A percentile compares a stretch with the other conserved stretches of the same genome.
Conservation (phyloP, 2,113 vertebrate genomes). For the Murina feae region DNA sequence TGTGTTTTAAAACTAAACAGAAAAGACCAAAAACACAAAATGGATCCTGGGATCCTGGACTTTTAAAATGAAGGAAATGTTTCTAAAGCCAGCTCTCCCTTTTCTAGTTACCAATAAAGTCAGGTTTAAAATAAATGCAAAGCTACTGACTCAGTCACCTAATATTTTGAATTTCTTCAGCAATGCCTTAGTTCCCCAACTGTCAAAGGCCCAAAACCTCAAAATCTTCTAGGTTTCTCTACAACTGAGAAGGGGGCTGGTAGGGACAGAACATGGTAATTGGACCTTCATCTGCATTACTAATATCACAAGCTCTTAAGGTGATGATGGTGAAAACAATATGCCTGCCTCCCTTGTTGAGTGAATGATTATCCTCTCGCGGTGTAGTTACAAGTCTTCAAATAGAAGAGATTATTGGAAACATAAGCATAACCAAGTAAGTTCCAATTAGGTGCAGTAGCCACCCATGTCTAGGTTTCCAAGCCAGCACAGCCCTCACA, state of each 20-base stretch:
- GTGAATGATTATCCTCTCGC: not conserved
- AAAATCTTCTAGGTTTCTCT: not conserved
- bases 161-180: not conserved
- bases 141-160: not conserved
- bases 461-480: not conserved
- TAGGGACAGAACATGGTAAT: not conserved
- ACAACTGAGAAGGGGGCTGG: not conserved
- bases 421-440: not conserved
- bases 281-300: not conserved
- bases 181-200: not conserved
- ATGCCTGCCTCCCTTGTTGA: not conserved
- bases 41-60: not conserved
- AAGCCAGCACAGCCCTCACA: not conserved
- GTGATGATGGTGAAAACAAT: not conserved
- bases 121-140: constrained; percentile 16
- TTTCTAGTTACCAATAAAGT: not conserved
- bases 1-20: not conserved
- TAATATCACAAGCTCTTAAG: not conserved
- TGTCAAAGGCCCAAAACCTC: not conserved
- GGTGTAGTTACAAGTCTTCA: not conserved
- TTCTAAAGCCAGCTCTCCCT: not conserved
- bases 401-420: not conserved
- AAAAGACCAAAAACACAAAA: not conserved
- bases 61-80: not conserved
- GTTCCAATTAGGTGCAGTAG: not conserved